Evolutionary conservation across 2,797 vertebrate genomes (phyloP).

Genomic region (Onychomys arenicola): DNA sequence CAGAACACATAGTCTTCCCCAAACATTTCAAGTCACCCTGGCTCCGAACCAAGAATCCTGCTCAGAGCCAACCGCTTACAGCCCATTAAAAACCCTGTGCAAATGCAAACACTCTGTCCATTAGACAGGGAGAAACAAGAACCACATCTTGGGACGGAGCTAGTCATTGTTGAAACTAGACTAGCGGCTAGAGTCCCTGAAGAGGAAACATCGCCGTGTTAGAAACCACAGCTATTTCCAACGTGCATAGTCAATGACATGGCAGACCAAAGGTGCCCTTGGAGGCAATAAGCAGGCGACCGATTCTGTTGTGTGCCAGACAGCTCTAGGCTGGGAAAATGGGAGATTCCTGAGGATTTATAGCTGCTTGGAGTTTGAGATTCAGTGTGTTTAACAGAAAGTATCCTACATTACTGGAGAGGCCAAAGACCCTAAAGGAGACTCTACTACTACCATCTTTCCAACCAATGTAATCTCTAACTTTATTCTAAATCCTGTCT

Average conservation of each 20-base stretch:
- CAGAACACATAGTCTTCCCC: conserved; percentile 53
- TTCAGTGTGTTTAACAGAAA: not conserved
- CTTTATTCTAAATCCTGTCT: not conserved
- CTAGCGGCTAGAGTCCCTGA: conserved; percentile 75
- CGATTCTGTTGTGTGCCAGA: rapidly evolving
- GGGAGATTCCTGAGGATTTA: not conserved
- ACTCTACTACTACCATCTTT: not conserved
- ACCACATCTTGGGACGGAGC: conserved; percentile 66
- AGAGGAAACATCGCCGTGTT: conserved; percentile 83
- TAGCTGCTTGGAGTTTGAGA: not conserved
- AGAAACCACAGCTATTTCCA: conserved; percentile 83
- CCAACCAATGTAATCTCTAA: not conserved
- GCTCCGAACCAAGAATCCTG: conserved; percentile 75
- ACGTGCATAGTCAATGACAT: conserved; percentile 47
- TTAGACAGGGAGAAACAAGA: conserved; percentile 83
- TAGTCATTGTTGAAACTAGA: conserved; percentile 82
- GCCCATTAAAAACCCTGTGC: conserved; percentile 72
- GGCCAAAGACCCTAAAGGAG: not conserved
- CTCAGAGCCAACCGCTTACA: conserved; percentile 66
- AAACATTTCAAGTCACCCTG: conserved; percentile 61
- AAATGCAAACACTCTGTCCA: conserved; percentile 74
- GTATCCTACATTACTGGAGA: not conserved
- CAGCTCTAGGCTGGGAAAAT: not conserved
- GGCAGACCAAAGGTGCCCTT: conserved; percentile 59
- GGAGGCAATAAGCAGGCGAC: not conserved